Evolutionary conservation across 2,113 vertebrate species (phyloP), one percentile per base, ranked within the genome.

Genomic region (Neofelis nebulosa): DNA sequence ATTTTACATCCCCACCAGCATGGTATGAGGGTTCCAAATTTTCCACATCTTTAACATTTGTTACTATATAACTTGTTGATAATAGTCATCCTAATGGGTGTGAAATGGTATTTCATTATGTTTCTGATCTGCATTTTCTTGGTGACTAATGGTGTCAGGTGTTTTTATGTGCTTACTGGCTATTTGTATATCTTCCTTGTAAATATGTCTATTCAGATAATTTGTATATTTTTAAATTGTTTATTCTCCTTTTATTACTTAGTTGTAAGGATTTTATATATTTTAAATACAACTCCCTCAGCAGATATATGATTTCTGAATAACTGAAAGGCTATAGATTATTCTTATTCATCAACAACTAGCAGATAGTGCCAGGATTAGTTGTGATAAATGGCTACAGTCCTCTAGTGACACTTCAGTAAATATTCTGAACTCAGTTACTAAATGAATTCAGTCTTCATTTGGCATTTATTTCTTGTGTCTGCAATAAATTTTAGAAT

Each of bases 401-500:
- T 1, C 21, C 12, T 25, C 21, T 89, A 66, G 27, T 78, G 27
- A 86, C 31, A 48, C 7, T 69, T 92, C 16, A 55, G 61, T 89
- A 52, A 85, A 52, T 69, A 52, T 48, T 65, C 36, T 94, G 79
- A 94, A 78, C 21, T 13, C 36, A 21, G 71, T 78, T 89, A 65
- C 52, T 93, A 18, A 52, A 41, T 69, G 11, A 57, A 66, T 38
- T 86, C 48, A 97, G 6, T 63, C 48, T 93, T 79, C 61, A 87
- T 61, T 84, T 94, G 73, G 19, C 55, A 93, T 84, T 79, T 65
- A 79, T 93, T 78, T 87, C 38, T 87, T 78, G 36, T 57, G 7
- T 80, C 88, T 88, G 11, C 94, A 93, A 90, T 79, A 38, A 71
- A 80, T 90, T 19, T 71, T 52, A 79, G 33, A 57, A 84, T 89